Percentiles rank a stretch among this genome's conserved stretches.
These are phyloP conservation scores for Drosophila recens DNA, from an alignment of 2,888 invertebrate species.

Conservation along the genomic window DNA sequence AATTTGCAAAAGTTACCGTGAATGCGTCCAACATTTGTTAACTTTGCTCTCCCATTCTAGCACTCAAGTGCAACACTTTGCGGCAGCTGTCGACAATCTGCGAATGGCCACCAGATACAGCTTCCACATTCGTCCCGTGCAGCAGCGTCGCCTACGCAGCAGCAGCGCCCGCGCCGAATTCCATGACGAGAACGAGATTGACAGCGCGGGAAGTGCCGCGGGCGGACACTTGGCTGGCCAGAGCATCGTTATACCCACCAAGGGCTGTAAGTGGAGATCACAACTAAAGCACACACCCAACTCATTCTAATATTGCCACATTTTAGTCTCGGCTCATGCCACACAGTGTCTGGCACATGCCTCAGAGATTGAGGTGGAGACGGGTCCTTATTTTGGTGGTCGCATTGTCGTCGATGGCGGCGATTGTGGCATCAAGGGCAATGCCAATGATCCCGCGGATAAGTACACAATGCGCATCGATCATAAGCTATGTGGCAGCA, in stretches of 20 bases:
- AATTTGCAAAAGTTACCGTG: background rate
- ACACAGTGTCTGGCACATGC: constrained; percentile 92
- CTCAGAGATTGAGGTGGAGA: constrained; percentile 93
- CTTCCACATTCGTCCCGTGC: constrained; percentile 89
- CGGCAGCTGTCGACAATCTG: constrained; percentile 89
- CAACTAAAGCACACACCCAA: background rate
- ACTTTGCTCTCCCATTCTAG: constrained; percentile 37
- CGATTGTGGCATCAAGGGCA: constrained; percentile 91
- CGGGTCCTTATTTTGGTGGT: constrained; percentile 92
- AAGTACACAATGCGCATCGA: constrained; percentile 91
- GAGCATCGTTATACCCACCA: constrained; percentile 91
- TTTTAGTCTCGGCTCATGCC: constrained; percentile 91
- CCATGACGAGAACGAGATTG: constrained; percentile 84
- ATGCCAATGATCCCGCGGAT: constrained; percentile 90
- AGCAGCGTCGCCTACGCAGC: constrained; percentile 83
- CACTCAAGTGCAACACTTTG: constrained; percentile 85
- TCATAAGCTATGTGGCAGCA: constrained; percentile 90
- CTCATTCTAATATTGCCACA: background rate
- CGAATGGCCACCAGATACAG: constrained; percentile 94
- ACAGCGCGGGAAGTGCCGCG: constrained; percentile 76
- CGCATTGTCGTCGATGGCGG: constrained; percentile 91
- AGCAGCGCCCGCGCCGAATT: constrained; percentile 84
- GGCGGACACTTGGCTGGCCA: constrained; percentile 87
- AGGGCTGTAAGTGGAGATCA: constrained; percentile 90
- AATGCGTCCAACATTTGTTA: background rate